Conservation (phyloP, 1,140 invertebrate species). For the Bombus difficillimus region DNA sequence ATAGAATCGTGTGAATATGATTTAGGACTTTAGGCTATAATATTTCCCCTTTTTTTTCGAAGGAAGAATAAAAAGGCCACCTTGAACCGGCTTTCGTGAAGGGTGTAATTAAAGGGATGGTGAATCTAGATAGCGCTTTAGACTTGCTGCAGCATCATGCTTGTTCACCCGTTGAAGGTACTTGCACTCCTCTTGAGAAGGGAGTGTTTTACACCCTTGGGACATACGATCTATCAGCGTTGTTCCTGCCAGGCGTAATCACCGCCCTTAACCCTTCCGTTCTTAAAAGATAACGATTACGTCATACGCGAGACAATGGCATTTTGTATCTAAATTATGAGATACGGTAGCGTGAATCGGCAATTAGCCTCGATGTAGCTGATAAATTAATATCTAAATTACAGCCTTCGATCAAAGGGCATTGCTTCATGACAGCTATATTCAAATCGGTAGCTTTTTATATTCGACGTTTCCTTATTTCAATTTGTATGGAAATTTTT, state of each 20-base stretch:
- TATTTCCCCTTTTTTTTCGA: neutral
- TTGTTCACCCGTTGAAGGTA: conserved; percentile 49
- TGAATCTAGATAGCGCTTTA: conserved; percentile 50
- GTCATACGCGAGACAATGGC: conserved; percentile 37
- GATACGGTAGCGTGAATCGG: neutral
- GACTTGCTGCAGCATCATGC: conserved; percentile 46
- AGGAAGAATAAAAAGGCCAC: conserved; percentile 22
- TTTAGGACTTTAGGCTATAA: neutral
- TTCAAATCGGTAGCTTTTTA: neutral
- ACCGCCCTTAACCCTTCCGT: conserved; percentile 40
- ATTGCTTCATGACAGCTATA: neutral
- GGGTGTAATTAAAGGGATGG: conserved; percentile 54
- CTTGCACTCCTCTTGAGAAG: conserved; percentile 41
- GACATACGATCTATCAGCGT: conserved; percentile 49
- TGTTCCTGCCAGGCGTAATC: conserved; percentile 42
- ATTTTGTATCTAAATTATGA: conserved; percentile 27
- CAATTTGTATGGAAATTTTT: neutral
- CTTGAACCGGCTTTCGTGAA: conserved; percentile 4
- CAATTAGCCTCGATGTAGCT: conserved; percentile 22
- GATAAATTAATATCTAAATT: conserved; percentile 16
- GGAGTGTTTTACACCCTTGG: conserved; percentile 51
- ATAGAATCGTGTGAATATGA: neutral
- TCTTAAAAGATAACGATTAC: conserved; percentile 52
- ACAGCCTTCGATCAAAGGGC: neutral
- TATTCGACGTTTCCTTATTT: neutral